Evolutionary conservation across 1,140 invertebrate species (phyloP), one percentile per base, ranked within the genome.

Genomic region (Lethrus apterus): DNA sequence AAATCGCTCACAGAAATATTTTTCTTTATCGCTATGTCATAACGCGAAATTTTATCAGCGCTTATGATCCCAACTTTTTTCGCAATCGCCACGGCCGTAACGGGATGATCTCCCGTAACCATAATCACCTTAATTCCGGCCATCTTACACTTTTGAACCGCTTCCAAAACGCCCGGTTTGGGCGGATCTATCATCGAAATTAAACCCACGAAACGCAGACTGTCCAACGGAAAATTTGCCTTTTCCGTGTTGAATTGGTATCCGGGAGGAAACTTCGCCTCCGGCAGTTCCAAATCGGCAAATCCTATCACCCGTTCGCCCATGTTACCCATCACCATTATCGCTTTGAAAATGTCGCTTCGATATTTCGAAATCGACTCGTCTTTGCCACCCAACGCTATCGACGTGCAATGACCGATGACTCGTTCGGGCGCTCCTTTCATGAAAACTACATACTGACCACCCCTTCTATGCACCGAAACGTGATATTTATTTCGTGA

Each of bases 341-440:
- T 89, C 8, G 84, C 84, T 42, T 63, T 62, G 7, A 59, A 30
- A 55, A 62, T 11, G 45, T 29, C 40, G 53, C 38, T 46, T 53
- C 56, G 18, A 63, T 79, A 73, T 26, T 68, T 62, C 1, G 73
- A 60, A 46, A 75, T 74, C 3, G 11, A 2, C 4, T 38, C 24
- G 32, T 29, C 20, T n/a, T 19, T 17, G 4, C 14, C 42, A n/a
- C 32, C 17, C 5, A 14, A 10, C 4, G 31, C 8, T 8, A 36
- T 29, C 14, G 48, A 44, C 75, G 44, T 66, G 60, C 89, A 93
- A 13, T 79, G 73, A 20, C 87, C 81, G 4, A 93, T 62, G 54
- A 95, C 83, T 33, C 84, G 72, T 70, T 95, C 92, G 1, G 92
- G 91, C 11, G 92, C 92, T 5, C 92, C 92, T 68, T 95, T 94